Evolutionary conservation across 2,888 invertebrate genomes (phyloP), one percentile per base, ranked within the genome.

Genomic region (Acleris holmiana): DNA sequence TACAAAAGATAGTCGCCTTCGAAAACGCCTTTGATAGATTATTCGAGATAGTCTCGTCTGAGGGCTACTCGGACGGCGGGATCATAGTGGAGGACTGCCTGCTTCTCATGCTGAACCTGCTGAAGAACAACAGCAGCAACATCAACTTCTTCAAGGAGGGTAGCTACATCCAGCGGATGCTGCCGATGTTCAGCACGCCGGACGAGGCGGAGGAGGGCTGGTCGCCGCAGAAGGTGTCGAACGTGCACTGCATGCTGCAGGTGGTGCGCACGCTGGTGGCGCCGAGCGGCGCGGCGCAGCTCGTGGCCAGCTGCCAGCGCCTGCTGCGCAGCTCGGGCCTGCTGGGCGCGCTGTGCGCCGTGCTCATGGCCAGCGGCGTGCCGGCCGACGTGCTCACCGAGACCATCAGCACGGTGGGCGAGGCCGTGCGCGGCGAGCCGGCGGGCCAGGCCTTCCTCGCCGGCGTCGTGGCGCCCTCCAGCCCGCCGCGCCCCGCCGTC

Each of bases 131-230:
- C 83, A 95, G 97, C 15, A 99, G 98, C 75, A 99, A 99, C 88
- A 99, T 99, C 72, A 99, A 98, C 82, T 98, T 99, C 81, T 99
- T 99, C 83, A 98, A 99, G 89, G 99, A 99, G 93, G 99, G 98
- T 58, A 98, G 98, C 78, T 99, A 98, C 77, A 98, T 99, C 72
- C 98, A 98, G 79, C 95, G 95, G 69, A 92, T 99, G 79, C 93
- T 97, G 2, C 97, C 97, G 0, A 98, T 98, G 96, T 98, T 99
- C 77, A 94, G 94, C 68, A 93, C 96, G 40, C 95, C 96, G 0
- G 93, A 95, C 17, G 95, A 96, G 70, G 78, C 93, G 0, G 95
- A 96, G 35, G 97, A 97, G 13, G 96, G 96, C 7, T 99, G 99
- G 99, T 96, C 96, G 3, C 96, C 98, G 0, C 99, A 99, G 82